Base-by-base conservation (phyloP, 2,888 invertebrate species). In the Allygus modestus region DNA sequence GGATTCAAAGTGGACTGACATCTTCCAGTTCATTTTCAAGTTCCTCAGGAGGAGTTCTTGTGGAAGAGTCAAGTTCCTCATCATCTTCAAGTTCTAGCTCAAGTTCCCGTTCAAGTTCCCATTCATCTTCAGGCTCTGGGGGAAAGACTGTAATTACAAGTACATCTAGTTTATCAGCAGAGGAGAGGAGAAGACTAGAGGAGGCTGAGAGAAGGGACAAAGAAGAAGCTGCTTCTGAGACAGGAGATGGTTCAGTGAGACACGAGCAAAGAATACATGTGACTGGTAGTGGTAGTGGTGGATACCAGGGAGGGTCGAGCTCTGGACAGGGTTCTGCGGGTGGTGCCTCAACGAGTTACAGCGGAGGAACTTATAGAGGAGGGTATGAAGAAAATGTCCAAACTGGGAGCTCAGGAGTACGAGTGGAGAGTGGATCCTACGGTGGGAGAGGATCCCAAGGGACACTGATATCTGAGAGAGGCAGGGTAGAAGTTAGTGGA, bases 161-260 rank as follows among this genome's bases (percentile, higher is more conserved):
- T 12, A 61, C 61, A 28, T 41, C 79, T 4, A 43, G 88, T 23
- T 75, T 90, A 2, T 90, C 90, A 0, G 89, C 88, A 33, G 91
- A 91, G 85, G 90, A 91, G 86, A 88, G 88, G 84, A 88, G 89
- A 65, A 87, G 90, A 20, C 79, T 84, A 82, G 87, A 87, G 79
- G 85, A 82, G 58, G 81, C 85, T 77, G 82, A 82, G 28, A 85
- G 82, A 37, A 86, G 84, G 65, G 85, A 86, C 20, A 87, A 87
- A 82, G 87, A 87, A 75, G 87, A 86, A 79, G 86, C 86, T 12
- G 75, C 61, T 28, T 81, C 84, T 1, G 86, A 86, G 37, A 86
- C 86, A 23, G 86, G 86, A 0, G 87, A 88, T 31, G 86, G 87
- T 4, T 85, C 86, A 12, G 81, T 82, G 15, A 87, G 86, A 43